Conservation (phyloP, 2,888 invertebrate species). For the Pteria penguin region DNA sequence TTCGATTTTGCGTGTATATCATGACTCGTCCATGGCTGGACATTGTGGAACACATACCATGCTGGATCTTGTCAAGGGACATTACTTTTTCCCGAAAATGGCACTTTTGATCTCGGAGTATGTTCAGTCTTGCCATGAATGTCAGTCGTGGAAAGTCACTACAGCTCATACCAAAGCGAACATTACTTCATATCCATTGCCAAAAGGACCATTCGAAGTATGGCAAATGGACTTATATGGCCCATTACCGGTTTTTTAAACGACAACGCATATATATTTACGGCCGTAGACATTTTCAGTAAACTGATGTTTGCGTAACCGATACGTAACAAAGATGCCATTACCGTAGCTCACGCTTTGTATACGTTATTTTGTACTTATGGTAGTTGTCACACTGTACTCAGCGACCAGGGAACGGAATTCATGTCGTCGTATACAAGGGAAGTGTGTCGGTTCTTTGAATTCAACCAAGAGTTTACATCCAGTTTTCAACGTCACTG, state of each 20-base stretch:
- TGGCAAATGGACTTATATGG: too few relatives aligned
- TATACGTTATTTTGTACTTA: too few relatives aligned
- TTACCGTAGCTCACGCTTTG: too few relatives aligned
- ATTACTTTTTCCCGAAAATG: neutral
- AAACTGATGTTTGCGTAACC: too few relatives aligned
- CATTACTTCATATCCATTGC: too few relatives aligned
- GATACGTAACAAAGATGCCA: too few relatives aligned
- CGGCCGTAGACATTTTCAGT: too few relatives aligned
- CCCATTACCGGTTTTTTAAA: too few relatives aligned
- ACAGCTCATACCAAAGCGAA: too few relatives aligned
- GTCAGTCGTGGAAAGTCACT: neutral
- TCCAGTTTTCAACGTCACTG: neutral
- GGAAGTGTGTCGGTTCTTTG: neutral
- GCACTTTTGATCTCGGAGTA: neutral
- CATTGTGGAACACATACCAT: neutral
- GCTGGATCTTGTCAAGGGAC: neutral
- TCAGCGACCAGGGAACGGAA: constrained; percentile 1
- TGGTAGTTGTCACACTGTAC: neutral
- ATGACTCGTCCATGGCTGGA: neutral
- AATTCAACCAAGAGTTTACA: neutral
- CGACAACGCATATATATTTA: too few relatives aligned
- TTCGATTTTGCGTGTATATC: neutral
- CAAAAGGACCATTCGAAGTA: too few relatives aligned
- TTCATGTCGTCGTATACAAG: constrained; percentile 6
- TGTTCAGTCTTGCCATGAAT: too few relatives aligned